Evolutionary conservation across 2,797 vertebrate genomes (phyloP), one percentile per base, ranked within the genome.

Genomic region (Amniataba percoides): DNA sequence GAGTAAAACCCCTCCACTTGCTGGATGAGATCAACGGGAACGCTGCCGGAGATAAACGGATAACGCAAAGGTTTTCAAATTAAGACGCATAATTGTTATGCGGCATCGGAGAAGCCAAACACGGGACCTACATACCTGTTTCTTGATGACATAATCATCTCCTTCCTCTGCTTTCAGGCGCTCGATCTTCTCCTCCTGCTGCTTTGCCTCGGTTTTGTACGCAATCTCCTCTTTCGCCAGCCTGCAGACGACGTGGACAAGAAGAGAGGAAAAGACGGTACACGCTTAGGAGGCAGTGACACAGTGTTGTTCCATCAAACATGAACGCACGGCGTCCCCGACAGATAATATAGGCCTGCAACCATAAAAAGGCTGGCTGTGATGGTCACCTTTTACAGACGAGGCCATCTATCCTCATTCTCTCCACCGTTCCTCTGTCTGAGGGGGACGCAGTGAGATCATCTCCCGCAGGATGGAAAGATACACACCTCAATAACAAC

Each of bases 111-210:
- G 21, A 18, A 19, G 53, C 4, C 0, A 39, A 71, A 61, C 2
- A 2, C 0, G 11, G 6, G 23, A 31, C 13, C 0, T 21, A 42
- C 65, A 51, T 93, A 97, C 97, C 96, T 99, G 98, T 76, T 99
- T 98, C 91, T 97, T 99, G 94, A 99, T 96, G 80, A 96, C 88
- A 80, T 97, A 97, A 63, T 96, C 95, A 68, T 97, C 96, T 66
- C 89, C 94, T 36, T 93, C 96, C 88, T 97, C 96, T 4, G 95
- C 95, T 92, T 97, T 98, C 95, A 99, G 91, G 62, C 92, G 96
- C 86, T 97, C 97, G 40, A 99, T 89, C 91, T 95, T 97, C 93
- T 97, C 96, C 94, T 98, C 97, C 90, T 97, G 97, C 80, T 97
- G 94, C 91, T 96, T 97, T 31, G 95, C 95, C 94, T 99, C 98